Base-by-base conservation (phyloP, 1,140 invertebrate species). In the Drosophila aff. region DNA sequence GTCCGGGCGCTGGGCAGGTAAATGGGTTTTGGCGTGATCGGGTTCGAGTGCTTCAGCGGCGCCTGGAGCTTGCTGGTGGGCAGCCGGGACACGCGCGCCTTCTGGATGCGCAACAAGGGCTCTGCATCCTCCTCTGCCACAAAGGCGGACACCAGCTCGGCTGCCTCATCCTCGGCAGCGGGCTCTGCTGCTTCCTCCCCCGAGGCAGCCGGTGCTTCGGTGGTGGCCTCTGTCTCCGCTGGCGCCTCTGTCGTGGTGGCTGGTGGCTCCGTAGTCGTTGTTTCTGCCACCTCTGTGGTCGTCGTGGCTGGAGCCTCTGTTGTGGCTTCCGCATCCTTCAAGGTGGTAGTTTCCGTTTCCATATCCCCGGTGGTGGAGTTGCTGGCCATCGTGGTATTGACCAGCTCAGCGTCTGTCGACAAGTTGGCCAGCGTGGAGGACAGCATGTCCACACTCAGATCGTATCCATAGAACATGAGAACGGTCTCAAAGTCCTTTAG, bases 391-490 rank as follows among this genome's bases (percentile, higher is more conserved):
- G 87, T 91, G 50, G 67, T 77, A 21, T 76, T 81, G 16, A 41
- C 21, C 53, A 73, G 9, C 28, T 58, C 63, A 2, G 52, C 31
- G 18, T 59, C 73, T 16, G 59, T 28, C 4, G 68, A 76, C 3
- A 80, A 10, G 67, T 87, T 87, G 9, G 64, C 72, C 61, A 84
- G 73, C 36, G 60, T 83, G 0, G 86, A 61, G 9, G 91, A 91
- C 9, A 76, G 57, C 92, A 92, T 92, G 44, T 92, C 92, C 3
- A 92, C 79, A 49, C 87, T 94, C 53, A 95, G 93, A 92, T 97
- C 96, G 84, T 96, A 97, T 2, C 96, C 96, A 81, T 97, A 97
- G 92, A 97, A 97, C 65, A 94, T 93, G 18, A 97, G 92, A 38
- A 96, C 93, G 23, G 95, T 94, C 87, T 95, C 95, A 80, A 96